A percentile compares a stretch with the other conserved stretches of the same genome.
Conservation (phyloP, 92 coral and sea anemone genomes). For the Heliopora coerulea region DNA sequence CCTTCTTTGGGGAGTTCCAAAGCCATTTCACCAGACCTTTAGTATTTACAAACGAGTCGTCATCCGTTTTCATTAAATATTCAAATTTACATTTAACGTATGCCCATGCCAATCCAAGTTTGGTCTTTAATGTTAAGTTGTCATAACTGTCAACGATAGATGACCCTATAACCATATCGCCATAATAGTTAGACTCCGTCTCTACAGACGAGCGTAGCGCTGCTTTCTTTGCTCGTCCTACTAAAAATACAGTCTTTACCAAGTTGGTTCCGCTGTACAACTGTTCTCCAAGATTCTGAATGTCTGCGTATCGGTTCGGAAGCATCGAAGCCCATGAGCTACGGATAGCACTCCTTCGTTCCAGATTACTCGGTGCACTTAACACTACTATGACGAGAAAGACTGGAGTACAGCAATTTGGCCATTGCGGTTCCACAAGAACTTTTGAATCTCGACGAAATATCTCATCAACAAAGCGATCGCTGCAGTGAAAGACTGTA, state of each 20-base stretch:
- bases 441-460: too few species aligned
- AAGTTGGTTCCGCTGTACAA: neutral
- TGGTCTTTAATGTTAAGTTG: slow-evolving; percentile 1
- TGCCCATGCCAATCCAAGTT: neutral
- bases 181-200: neutral
- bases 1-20: neutral
- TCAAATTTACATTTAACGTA: neutral
- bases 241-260: neutral
- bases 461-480: too few species aligned
- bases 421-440: neutral
- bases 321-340: neutral
- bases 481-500: too few species aligned
- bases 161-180: neutral
- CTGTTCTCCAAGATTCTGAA: neutral
- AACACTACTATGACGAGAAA: slow-evolving; percentile 1
- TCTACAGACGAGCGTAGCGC: neutral
- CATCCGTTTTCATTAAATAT: neutral
- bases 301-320: too few species aligned
- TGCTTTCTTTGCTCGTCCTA: neutral
- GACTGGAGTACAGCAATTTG: neutral
- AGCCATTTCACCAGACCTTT: slow-evolving; percentile 1
- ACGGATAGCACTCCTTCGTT: slow-evolving; percentile 3
- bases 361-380: neutral
- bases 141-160: slow-evolving; percentile 1
- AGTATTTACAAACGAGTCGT: slow-evolving; percentile 4